A percentile compares a stretch with the other conserved stretches of the same genome.
These are phyloP conservation scores for Notarius lentiginosus DNA, from an alignment of 2,113 vertebrate genomes.

Conservation along the genomic window DNA sequence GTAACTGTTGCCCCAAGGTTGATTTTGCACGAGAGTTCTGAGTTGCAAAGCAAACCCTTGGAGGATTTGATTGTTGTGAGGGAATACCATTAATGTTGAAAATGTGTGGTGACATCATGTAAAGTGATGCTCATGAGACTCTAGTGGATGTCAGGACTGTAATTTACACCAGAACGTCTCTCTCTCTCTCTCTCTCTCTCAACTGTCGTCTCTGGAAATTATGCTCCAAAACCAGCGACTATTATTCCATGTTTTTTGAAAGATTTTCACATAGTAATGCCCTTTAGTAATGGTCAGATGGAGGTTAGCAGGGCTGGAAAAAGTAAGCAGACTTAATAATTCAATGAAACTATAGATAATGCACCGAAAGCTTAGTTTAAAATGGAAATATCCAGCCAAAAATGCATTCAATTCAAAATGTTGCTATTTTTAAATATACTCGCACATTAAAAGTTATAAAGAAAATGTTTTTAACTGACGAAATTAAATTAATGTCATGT, in stretches of 20 bases:
- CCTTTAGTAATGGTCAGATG: background rate
- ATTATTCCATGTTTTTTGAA: background rate
- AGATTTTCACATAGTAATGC: background rate
- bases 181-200: background rate
- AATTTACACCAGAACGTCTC: background rate
- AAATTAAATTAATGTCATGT: background rate
- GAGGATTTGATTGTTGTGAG: background rate
- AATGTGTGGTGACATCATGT: background rate
- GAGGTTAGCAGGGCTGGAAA: background rate
- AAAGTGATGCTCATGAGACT: background rate
- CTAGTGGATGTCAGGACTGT: background rate
- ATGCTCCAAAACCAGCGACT: background rate
- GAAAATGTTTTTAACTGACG: background rate
- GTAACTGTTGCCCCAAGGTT: conserved; percentile 43
- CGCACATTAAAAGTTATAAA: background rate
- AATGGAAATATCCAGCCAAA: background rate
- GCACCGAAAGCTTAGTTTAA: background rate
- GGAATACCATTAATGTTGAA: background rate
- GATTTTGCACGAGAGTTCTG: background rate
- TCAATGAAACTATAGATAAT: background rate
- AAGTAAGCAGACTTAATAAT: background rate
- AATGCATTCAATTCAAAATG: too few relatives aligned
- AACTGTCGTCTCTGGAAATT: background rate
- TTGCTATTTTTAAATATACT: background rate
- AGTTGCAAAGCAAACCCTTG: background rate